Base-by-base conservation (phyloP, 2,113 vertebrate species). In the Nothoprocta perdicaria region DNA sequence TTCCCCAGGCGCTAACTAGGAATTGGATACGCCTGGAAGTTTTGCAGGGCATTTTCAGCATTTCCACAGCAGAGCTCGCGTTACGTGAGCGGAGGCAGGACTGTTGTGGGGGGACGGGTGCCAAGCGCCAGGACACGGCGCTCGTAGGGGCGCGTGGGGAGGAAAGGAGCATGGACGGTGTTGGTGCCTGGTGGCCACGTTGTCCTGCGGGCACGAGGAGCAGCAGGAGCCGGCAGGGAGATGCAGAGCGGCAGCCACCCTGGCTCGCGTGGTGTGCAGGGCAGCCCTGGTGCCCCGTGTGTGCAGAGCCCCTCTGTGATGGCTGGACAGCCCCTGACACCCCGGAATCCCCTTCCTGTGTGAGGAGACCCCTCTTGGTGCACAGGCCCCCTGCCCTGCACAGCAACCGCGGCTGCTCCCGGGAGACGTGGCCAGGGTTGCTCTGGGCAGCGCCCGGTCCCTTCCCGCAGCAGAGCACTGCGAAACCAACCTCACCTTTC, bases 31-130 rank as follows among this genome's bases (percentile, higher is more conserved):
- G 84, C 77, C 60, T 4, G 2, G 62, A 89, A 11, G 45, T 31
- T 86, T 78, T 86, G 14, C 12, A 33, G 12, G 52, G 66, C 50
- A 12, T 74, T 73, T 79, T 86, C 16, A 80, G 92, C 40, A 31
- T 33, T 79, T 76, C 24, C 50, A 1, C 45, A 33, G 19, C 24
- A 4, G 1, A 33, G 40, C 29, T 12, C 50, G 0, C 45, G 3
- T 45, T 57, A 3, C 1, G 0, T 41, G 66, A 29, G 21, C 22
- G 43, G 26, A 0, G 1, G 4, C 19, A 27, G 5, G 29, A 48
- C 14, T 41, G 33, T 55, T 88, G n/a, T 67, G 33, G 10, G 72
- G 52, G 57, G 62, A 53, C 7, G 22, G 40, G 27, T 33, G 3
- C 33, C 45, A 52, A 3, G 6, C 63, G 65, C 48, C 61, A 23